phyloP scores from a whole-genome alignment of 1,140 invertebrate genomes.

The Drosophila nasuta region DNA sequence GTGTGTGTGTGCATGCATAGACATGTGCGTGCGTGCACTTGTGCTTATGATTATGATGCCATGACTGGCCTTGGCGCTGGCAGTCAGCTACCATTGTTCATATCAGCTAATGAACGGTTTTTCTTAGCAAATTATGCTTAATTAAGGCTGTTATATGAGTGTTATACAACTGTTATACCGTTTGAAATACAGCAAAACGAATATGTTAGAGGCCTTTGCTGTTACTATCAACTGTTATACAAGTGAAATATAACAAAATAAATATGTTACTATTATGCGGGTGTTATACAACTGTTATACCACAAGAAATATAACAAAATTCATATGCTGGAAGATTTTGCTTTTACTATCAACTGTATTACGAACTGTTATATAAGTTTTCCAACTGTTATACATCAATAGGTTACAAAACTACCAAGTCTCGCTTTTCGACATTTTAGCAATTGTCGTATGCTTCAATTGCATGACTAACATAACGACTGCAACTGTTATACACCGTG shows the following conservation, averaged over 20 bases:
- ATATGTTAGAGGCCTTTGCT: not conserved
- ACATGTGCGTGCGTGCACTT: not conserved
- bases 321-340: too few species aligned
- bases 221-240: not conserved
- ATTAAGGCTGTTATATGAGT: conserved; percentile 2
- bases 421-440: too few species aligned
- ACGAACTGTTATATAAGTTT: too few species aligned
- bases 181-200: too few species aligned
- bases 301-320: not conserved
- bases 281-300: conserved; percentile 22
- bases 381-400: too few species aligned
- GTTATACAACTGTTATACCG: too few species aligned
- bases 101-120: conserved; percentile 6
- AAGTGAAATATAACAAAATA: too few species aligned
- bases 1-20: not conserved
- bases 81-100: not conserved
- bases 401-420: too few species aligned
- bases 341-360: not conserved
- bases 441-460: too few species aligned
- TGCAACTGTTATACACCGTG: not conserved
- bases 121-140: not conserved
- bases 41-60: conserved; percentile 1
- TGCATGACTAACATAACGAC: too few species aligned
- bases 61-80: conserved; percentile 9
- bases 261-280: conserved; percentile 3